Percentiles rank a stretch among this genome's conserved stretches.
phyloP scores from a whole-genome alignment of 2,113 vertebrate genomes.

The Sterrhoptilus dennistouni region DNA sequence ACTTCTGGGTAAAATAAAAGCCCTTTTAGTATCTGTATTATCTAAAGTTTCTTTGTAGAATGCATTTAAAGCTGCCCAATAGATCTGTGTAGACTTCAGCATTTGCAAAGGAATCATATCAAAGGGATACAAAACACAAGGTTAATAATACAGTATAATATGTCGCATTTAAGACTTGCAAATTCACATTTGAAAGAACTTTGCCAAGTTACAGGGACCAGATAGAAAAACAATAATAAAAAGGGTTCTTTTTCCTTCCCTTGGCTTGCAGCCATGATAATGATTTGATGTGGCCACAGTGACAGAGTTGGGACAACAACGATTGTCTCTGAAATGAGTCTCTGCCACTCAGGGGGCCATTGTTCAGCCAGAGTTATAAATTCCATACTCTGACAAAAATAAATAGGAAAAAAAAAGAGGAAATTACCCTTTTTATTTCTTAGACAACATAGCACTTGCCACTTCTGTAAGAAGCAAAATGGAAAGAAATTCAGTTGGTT shows the following conservation, averaged over 20 bases:
- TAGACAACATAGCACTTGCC: not conserved
- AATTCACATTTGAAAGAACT: constrained; percentile 47
- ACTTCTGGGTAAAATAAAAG: constrained; percentile 5
- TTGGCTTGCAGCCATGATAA: constrained; percentile 22
- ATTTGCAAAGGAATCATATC: constrained; percentile 56
- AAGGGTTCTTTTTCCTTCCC: constrained; percentile 24
- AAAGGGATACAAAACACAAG: constrained; percentile 59
- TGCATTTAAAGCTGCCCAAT: constrained; percentile 45
- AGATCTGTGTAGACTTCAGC: constrained; percentile 26
- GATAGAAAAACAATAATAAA: constrained; percentile 43
- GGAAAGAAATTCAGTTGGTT: not conserved
- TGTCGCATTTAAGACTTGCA: constrained; percentile 33
- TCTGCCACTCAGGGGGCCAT: not conserved
- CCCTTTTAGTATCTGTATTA: constrained; percentile 22
- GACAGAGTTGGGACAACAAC: constrained; percentile 38
- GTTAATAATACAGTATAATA: constrained; percentile 66
- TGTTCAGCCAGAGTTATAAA: not conserved
- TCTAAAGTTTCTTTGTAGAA: constrained; percentile 62
- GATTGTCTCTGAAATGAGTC: constrained; percentile 30
- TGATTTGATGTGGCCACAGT: constrained; percentile 18
- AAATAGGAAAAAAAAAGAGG: not conserved
- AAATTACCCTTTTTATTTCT: not conserved
- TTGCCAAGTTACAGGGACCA: not conserved
- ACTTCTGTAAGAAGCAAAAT: not conserved
- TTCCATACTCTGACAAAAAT: not conserved